Conservation (phyloP, 2,113 vertebrate species). For the Dermatemys mawii region DNA sequence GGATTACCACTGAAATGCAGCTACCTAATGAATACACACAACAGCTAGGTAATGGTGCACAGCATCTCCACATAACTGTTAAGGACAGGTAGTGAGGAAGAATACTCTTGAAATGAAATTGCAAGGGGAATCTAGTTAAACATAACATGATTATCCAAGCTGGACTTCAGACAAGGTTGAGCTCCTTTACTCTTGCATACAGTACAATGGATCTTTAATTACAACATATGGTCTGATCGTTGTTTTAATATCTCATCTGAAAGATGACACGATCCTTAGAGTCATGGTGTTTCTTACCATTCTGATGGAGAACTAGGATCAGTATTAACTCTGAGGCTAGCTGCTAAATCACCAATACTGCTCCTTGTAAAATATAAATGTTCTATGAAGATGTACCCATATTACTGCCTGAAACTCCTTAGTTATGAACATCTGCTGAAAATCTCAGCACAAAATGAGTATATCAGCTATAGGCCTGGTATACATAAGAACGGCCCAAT, state of each 20-base stretch:
- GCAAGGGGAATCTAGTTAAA: background rate
- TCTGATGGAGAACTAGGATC: background rate
- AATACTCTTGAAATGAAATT: background rate
- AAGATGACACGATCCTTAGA: background rate
- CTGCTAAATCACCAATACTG: background rate
- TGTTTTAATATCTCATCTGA: background rate
- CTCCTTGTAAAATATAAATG: background rate
- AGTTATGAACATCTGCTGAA: background rate
- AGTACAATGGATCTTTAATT: background rate
- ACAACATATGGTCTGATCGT: background rate
- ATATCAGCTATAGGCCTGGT: background rate
- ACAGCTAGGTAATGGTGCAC: background rate
- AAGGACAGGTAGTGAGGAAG: background rate
- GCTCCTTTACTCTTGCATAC: background rate
- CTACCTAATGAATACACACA: background rate
- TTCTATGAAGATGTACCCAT: background rate
- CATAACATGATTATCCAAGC: background rate
- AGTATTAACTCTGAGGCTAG: background rate
- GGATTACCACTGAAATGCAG: background rate
- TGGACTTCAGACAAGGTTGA: too few relatives aligned
- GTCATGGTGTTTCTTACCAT: background rate
- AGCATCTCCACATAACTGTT: background rate
- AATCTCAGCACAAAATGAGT: background rate
- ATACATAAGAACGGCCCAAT: background rate
- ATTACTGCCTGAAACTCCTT: background rate